Evolutionary conservation across 2,113 vertebrate genomes (phyloP), one percentile per base, ranked within the genome.

Genomic region (Solea solea): DNA sequence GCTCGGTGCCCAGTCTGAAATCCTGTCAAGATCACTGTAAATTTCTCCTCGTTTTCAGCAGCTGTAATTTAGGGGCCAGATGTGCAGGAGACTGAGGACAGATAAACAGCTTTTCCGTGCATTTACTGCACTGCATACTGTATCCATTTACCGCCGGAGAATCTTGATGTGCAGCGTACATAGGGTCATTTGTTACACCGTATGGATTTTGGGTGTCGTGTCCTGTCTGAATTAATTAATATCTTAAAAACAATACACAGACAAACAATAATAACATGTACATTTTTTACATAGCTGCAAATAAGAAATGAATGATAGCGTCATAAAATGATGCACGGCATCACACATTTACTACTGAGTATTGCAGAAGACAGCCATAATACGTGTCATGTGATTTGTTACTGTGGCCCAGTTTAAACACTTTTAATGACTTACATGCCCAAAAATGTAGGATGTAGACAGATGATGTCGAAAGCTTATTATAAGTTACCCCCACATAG

Each of bases 1-100:
- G 92, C 93, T 89, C 69, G 3, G 27, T 91, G 92, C 93, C 93
- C 90, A 92, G 87, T 82, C 86, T 90, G 74, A 90, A 92, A 89
- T 74, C 67, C 87, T 90, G 91, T 92, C 91, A 90, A 84, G 80
- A 87, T 91, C 86, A 92, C 90, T 90, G 88, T 93, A 93, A 93
- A 93, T 93, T 91, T 89, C 81, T 86, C 70, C 88, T 89, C 64
- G 72, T 92, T 93, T 93, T 90, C 85, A 86, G 76, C 83, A 81
- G 79, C 90, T 91, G 86, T 88, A 92, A 92, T 92, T 93, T 89
- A 90, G 86, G 77, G 79, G 80, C 91, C 93, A 94, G 91, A 94
- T 94, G 93, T 92, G 89, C 87, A 71, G 83, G 74, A 88, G 88
- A 88, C 85, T 84, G 72, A 82, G 74, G 83, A 88, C 80, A 85